Base-by-base conservation (phyloP, 2,797 vertebrate species). In the Oreochromis mossambicus region DNA sequence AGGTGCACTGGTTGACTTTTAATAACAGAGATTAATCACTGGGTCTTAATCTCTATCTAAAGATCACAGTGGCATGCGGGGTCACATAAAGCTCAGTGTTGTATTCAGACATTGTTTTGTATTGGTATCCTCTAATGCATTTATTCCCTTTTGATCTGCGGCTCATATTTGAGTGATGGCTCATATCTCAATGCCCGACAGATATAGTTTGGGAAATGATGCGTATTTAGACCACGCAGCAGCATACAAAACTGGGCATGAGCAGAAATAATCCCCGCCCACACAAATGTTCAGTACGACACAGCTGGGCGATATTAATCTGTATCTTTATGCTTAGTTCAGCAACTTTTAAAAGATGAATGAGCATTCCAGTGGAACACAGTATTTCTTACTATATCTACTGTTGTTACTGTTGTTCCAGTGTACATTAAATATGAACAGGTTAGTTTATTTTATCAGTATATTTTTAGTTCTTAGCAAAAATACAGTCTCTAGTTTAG, bases 21-120 rank as follows among this genome's bases (percentile, higher is more conserved):
- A 91, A 51, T 82, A 86, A 90, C 90, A 84, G 81, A 70, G 81
- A 89, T 89, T 91, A 88, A 92, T 94, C 86, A 90, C 78, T 21
- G 32, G 87, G 52, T 83, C 83, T 80, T 92, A 89, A 92, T 87
- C 91, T 93, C 34, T 80, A 78, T 11, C 54, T 82, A 34, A 86
- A 88, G 77, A 89, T 83, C 75, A 82, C 75, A 38, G 78, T 87
- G 82, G 56, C 78, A 83, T 63, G 77, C 24, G 7, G 81, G 83
- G 84, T 88, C 85, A 84, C 83, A 82, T 43, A 86, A 88, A 79
- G 26, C 50, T 77, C 83, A 51, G 66, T 82, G 73, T 51, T 43
- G 50, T 81, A 79, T 87, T 81, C 38, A 81, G 63, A 80, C 51
- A 46, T 52, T 78, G 50, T 48, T 48, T 84, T 80, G 87, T 84